Evolutionary conservation across 2,888 invertebrate species (phyloP), one percentile per base, ranked within the genome.

Genomic region (Aphrophora alni): DNA sequence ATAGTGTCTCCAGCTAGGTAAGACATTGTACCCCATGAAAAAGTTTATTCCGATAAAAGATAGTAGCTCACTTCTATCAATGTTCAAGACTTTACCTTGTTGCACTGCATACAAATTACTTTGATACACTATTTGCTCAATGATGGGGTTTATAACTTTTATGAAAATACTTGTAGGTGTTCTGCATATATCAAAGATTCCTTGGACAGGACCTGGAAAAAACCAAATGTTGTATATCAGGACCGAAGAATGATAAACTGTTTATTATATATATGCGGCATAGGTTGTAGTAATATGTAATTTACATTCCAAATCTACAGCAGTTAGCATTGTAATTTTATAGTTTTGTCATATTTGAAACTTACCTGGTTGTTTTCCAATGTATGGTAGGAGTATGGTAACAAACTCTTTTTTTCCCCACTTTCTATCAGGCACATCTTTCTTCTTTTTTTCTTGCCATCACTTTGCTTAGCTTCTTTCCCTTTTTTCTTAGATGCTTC

Each of bases 11-110:
- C 59, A 33, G 7, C 69, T 38, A n/a, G 75, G 80, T 21, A 80
- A 38, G 14, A 27, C 69, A 24, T 80, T 68, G 26, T 76, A 80
- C 12, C 72, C 76, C 80, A 76, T 80, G 38, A 80, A 33, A 69
- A 80, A 75, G 33, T 82, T 82, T 14, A 82, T 82, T 25, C 82
- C 82, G 21, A 80, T 75, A 28, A 78, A 82, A 17, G 38, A n/a
- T 14, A 78, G 68, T 10, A 81, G 69, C 38, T 82, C 75, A 33
- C 74, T 75, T 76, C 68, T n/a, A 38, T 80, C 51, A 24, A 75
- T 44, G 71, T 77, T 75, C 59, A 82, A 68, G 21, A 68, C 68
- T 78, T 82, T 80, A 38, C 75, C 80, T 74, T 75, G 38, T 59
- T 80, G 80, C 14, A 59, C 68, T 25, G 80, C 82, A 80, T 81